phyloP scores from a whole-genome alignment of 2,797 vertebrate species.

The Gallinago nigripennis region DNA sequence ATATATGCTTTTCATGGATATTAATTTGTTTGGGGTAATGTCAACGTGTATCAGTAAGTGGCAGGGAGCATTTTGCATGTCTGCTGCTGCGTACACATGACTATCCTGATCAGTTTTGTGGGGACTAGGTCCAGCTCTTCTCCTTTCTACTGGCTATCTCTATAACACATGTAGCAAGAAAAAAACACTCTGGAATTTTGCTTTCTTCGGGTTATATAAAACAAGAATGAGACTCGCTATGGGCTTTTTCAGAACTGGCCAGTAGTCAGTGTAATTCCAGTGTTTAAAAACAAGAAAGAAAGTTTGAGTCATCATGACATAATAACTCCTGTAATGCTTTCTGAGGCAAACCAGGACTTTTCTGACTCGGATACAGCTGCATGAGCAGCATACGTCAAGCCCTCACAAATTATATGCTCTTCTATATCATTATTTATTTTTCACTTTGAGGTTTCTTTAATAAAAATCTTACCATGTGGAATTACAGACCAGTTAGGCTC shows the following conservation, averaged over 20 bases:
- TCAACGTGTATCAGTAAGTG: background rate
- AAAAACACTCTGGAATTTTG: background rate
- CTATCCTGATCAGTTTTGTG: background rate
- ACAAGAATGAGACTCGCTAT: background rate
- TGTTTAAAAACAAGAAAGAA: slow-evolving; percentile 8
- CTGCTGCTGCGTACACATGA: background rate
- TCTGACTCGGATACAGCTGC: background rate
- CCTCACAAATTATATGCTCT: background rate
- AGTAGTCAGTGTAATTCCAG: background rate
- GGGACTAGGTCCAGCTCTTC: background rate
- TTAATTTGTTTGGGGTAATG: background rate
- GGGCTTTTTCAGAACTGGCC: background rate
- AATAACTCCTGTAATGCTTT: background rate
- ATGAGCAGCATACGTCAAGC: background rate
- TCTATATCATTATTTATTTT: background rate
- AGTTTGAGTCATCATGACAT: background rate
- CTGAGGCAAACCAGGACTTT: background rate
- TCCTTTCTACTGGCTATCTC: background rate
- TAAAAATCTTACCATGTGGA: background rate
- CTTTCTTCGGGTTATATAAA: background rate
- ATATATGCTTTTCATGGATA: background rate
- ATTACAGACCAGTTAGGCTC: slow-evolving; percentile 1
- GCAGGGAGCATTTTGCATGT: background rate
- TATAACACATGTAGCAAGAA: background rate
- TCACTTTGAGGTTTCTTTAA: background rate